Base-by-base conservation (phyloP, 2,797 vertebrate genomes). In the Coreius guichenoti region DNA sequence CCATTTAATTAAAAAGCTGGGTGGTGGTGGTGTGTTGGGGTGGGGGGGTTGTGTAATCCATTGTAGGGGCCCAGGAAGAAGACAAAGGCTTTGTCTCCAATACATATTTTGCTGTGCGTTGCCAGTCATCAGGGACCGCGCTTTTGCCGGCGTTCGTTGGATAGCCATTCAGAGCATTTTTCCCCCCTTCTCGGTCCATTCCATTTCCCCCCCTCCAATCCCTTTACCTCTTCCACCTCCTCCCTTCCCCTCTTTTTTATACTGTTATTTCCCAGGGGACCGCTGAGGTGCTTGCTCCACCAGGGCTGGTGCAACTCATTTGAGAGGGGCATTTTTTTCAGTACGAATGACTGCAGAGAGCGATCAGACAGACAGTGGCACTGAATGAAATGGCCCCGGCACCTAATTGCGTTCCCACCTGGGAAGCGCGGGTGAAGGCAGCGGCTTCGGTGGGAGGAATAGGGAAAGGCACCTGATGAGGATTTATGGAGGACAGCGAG, bases 1-100 rank as follows among this genome's bases (percentile, higher is more conserved):
- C 96, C 97, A 97, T 97, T 98, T 97, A 97, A 97, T 97, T 97
- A 98, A 97, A 97, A 96, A 95, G 87, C 93, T 88, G 86, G 88
- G 89, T 92, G 94, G 88, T 69, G 23, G 36, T 33, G 72, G 88
- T 65, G 21, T 21, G 36, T 88, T 76, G 81, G 56, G 79, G 90
- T 90, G 90, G 92, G 90, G 84, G 88, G 90, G 82, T 91, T 91
- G 94, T 94, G 93, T 95, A 95, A 96, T 96, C 95, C 95, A 95
- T 94, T 94, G 94, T 94, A 95, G 94, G 95, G 93, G 95, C 94
- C 93, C 93, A 93, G 93, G 92, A 95, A 95, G 93, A 93, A 95
- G 95, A 96, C 94, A 95, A 95, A 95, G 94, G 90, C 95, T 95
- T 95, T 96, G 95, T 95, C 94, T 95, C 89, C 92, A 91, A 95